Evolutionary conservation across 2,113 vertebrate genomes (phyloP).

Genomic region (Leptobrachium ailaonicum): DNA sequence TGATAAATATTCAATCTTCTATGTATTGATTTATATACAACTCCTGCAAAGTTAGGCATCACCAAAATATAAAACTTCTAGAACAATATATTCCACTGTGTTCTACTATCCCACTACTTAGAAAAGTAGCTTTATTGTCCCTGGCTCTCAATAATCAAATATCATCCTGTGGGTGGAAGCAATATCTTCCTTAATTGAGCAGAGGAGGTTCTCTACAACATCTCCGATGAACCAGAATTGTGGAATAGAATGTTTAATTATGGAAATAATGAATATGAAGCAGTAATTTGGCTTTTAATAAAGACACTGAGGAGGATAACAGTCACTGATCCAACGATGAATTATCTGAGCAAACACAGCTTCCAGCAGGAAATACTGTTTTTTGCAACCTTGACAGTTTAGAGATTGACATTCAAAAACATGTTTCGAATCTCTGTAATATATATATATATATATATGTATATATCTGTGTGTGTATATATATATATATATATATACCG

Average conservation of each 20-base stretch:
- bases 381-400: too few species aligned
- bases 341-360: conserved; percentile 16
- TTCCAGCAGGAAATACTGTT: neutral
- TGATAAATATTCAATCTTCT: too few species aligned
- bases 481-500: too few species aligned
- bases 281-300: conserved; percentile 44
- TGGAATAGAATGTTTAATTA: conserved; percentile 43
- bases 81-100: neutral
- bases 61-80: too few species aligned
- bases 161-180: neutral
- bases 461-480: too few species aligned
- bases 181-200: conserved; percentile 54
- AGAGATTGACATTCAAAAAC: neutral
- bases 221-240: conserved; percentile 49
- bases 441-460: too few species aligned
- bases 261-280: conserved; percentile 47
- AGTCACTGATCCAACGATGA: neutral
- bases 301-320: conserved; percentile 19
- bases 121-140: neutral
- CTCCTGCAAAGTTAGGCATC: too few species aligned
- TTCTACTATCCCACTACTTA: neutral
- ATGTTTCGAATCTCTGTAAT: too few species aligned
- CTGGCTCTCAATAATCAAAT: neutral
- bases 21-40: too few species aligned
- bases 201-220: conserved; percentile 8